These are phyloP conservation scores for Epinephelus fuscoguttatus DNA, from an alignment of 2,113 vertebrate genomes.

Conservation along the genomic window DNA sequence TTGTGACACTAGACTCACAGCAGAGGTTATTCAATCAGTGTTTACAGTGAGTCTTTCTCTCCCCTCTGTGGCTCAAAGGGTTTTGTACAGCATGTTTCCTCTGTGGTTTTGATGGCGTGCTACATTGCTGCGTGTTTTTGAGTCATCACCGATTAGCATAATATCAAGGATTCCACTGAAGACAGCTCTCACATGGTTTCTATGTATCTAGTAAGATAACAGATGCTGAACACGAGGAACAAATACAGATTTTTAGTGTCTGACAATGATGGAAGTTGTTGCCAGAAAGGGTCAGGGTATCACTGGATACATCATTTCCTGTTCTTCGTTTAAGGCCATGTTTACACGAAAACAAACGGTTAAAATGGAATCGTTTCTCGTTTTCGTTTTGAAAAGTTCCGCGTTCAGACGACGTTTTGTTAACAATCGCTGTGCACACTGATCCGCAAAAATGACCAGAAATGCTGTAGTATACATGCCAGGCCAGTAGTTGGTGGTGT, in stretches of 20 bases:
- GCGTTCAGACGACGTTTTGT: too few relatives aligned
- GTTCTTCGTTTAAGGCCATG: too few relatives aligned
- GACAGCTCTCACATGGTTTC: background rate
- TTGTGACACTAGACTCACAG: constrained; percentile 6
- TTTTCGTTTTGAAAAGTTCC: too few relatives aligned
- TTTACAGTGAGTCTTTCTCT: background rate
- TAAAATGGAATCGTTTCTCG: too few relatives aligned
- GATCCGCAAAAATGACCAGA: too few relatives aligned
- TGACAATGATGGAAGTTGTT: background rate
- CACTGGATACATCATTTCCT: too few relatives aligned
- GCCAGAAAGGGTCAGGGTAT: too few relatives aligned
- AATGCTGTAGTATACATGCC: too few relatives aligned
- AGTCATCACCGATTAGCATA: background rate
- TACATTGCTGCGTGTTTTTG: background rate
- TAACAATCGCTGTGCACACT: too few relatives aligned
- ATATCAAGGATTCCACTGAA: background rate
- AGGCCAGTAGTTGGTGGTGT: too few relatives aligned
- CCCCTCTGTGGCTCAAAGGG: background rate
- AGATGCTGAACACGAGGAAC: background rate
- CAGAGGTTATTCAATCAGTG: constrained; percentile 41
- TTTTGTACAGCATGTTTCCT: constrained; percentile 8
- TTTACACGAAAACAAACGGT: too few relatives aligned
- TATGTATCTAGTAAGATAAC: background rate
- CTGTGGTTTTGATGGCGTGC: background rate
- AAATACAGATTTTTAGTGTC: background rate